A percentile compares a stretch with the other conserved stretches of the same genome.
Evolutionary conservation across 2,888 invertebrate genomes (phyloP).

Genomic region (Morpho helenor): DNA sequence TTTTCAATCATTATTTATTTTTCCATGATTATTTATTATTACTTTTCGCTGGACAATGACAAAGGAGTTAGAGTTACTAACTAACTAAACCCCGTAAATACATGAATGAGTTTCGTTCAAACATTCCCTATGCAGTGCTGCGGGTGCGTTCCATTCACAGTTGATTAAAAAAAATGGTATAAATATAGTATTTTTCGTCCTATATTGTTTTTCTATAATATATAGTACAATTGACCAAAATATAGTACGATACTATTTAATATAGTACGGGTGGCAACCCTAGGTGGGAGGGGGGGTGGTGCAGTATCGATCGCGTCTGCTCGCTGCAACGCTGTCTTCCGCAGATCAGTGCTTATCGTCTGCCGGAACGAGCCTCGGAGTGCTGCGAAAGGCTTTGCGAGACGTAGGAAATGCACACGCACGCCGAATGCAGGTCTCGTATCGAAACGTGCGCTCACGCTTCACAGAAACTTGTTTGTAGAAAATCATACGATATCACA

Average conservation of each 20-base stretch:
- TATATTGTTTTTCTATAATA: neutral
- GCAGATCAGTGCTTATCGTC: constrained; percentile 76
- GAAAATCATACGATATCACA: constrained; percentile 46
- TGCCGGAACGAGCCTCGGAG: constrained; percentile 57
- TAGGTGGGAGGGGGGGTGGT: constrained; percentile 30
- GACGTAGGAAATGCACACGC: constrained; percentile 45
- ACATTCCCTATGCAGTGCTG: no score
- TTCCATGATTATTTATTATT: no score
- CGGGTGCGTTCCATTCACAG: no score
- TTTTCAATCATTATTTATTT: no score
- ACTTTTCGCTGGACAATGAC: no score
- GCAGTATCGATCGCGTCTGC: constrained; percentile 77
- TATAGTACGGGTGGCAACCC: no score
- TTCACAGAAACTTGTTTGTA: constrained; percentile 54
- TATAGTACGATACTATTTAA: no score
- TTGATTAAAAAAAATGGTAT: no score
- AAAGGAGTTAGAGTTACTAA: no score
- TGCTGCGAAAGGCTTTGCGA: constrained; percentile 55
- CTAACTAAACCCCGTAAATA: no score
- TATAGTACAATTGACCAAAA: constrained; percentile 7
- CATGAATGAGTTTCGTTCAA: no score
- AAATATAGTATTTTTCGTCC: no score
- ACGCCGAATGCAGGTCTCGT: constrained; percentile 42
- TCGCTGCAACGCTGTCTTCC: constrained; percentile 74
- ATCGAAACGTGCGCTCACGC: constrained; percentile 49